Base-by-base conservation (phyloP, 2,888 invertebrate species). In the Trilocha varians region DNA sequence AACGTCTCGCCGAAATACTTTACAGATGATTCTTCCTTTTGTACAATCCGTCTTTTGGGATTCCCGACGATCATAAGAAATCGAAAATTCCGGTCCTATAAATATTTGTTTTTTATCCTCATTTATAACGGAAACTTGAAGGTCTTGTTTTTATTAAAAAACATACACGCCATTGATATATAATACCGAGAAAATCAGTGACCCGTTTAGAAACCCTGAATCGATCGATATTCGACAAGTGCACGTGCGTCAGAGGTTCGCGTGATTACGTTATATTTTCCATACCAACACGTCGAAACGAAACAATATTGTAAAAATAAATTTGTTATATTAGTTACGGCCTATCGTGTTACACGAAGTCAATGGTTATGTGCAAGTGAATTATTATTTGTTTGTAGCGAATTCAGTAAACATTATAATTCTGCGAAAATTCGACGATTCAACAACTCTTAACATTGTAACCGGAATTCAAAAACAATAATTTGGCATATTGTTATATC, bases 171-270 rank as follows among this genome's bases (percentile, higher is more conserved):
- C n/a, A n/a, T n/a, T n/a, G n/a, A n/a, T n/a, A n/a, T n/a, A n/a
- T n/a, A n/a, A n/a, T n/a, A n/a, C n/a, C 25, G 8, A 9, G 25
- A 25, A 25, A 25, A 25, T 25, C 25, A 25, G 8, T 25, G 25
- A 25, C 25, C 25, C 25, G 11, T n/a, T n/a, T n/a, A n/a, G n/a
- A 25, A 25, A 25, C 25, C 6, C 8, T 38, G 34, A 34, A 57
- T 55, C 56, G 57, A 59, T 65, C 64, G 58, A 66, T 57, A 56
- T 53, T 45, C 54, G 50, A 52, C 52, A 61, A 51, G 51, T 56
- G 64, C 58, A 62, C 59, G 71, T 73, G 74, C 73, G 75, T 74
- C 76, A 75, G 59, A 58, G 44, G 25, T 45, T 32, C 25, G 52
- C 49, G 46, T 63, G 62, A 68, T 66, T 67, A 62, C 56, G 60